A percentile compares a stretch with the other conserved stretches of the same genome.
Evolutionary conservation across 1,140 invertebrate species (phyloP).

Genomic region (Saxidomus purpurata): DNA sequence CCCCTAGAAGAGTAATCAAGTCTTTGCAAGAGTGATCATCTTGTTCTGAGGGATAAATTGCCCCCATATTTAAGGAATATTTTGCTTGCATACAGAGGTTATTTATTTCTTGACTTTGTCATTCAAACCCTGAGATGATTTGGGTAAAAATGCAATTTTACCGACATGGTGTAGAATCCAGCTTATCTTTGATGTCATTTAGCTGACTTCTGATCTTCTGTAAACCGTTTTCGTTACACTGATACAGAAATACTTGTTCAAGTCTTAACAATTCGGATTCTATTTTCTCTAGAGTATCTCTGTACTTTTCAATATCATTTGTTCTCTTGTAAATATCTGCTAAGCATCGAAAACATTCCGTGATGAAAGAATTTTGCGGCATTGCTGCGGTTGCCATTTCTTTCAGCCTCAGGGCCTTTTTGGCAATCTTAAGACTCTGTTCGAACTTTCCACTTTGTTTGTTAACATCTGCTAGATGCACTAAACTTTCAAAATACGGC

Average conservation of each 20-base stretch:
- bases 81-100: too few relatives aligned
- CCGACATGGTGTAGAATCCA: background rate
- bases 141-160: too few relatives aligned
- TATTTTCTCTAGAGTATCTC: constrained; percentile 44
- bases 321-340: constrained; percentile 29
- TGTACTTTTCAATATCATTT: constrained; percentile 7
- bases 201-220: constrained; percentile 26
- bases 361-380: constrained; percentile 42
- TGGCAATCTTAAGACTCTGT: background rate
- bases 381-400: background rate
- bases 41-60: background rate
- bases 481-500: constrained; percentile 40
- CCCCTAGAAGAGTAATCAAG: background rate
- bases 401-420: constrained; percentile 26
- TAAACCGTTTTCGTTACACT: constrained; percentile 19
- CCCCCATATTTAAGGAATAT: too few relatives aligned
- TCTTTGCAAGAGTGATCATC: background rate
- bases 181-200: background rate
- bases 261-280: constrained; percentile 48
- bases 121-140: too few relatives aligned
- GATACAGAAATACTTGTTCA: background rate
- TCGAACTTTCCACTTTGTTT: background rate
- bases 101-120: too few relatives aligned
- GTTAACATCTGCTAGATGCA: constrained; percentile 38
- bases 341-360: constrained; percentile 39